phyloP scores from a whole-genome alignment of 2,888 invertebrate species.

The Parasteatoda lunata region DNA sequence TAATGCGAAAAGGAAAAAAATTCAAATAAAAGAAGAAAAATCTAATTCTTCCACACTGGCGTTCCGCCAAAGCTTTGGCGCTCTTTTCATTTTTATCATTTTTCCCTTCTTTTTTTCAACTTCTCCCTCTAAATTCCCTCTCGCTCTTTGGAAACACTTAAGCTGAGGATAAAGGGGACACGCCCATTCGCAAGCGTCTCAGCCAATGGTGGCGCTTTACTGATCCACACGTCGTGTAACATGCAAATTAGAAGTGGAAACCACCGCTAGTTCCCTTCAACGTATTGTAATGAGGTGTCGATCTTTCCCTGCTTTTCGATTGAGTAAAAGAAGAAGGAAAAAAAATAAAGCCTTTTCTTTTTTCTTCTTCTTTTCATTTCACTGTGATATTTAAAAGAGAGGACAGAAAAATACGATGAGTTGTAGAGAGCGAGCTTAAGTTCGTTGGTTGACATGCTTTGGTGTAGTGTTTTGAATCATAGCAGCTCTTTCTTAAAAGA shows the following conservation, averaged over 20 bases:
- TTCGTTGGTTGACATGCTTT: slow-evolving; percentile 36
- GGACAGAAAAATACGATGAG: slow-evolving; percentile 57
- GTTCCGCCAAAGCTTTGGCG: slow-evolving; percentile 49
- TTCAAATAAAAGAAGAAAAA: slow-evolving; percentile 29
- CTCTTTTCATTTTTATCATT: slow-evolving; percentile 25
- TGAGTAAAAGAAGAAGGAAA: slow-evolving; percentile 3
- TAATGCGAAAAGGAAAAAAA: slow-evolving; percentile 30
- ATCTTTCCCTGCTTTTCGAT: slow-evolving; percentile 39
- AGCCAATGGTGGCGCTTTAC: slow-evolving; percentile 60
- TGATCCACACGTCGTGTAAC: slow-evolving; percentile 63
- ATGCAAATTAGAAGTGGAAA: slow-evolving; percentile 65
- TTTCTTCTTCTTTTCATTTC: slow-evolving; percentile 24
- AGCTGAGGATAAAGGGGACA: slow-evolving; percentile 54
- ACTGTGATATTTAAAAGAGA: slow-evolving; percentile 40
- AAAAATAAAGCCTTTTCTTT: slow-evolving; percentile 12
- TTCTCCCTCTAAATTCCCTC: slow-evolving; percentile 13
- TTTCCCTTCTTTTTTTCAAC: not conserved
- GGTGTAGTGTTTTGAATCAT: slow-evolving; percentile 23
- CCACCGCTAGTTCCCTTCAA: slow-evolving; percentile 35
- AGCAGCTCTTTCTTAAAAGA: slow-evolving; percentile 2
- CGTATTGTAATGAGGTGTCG: slow-evolving; percentile 66
- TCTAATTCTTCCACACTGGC: slow-evolving; percentile 53
- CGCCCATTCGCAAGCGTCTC: slow-evolving; percentile 60
- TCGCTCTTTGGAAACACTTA: slow-evolving; percentile 57
- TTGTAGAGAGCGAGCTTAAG: slow-evolving; percentile 32